phyloP scores from a whole-genome alignment of 1,140 invertebrate genomes.

The Lasioglossum albipes region DNA sequence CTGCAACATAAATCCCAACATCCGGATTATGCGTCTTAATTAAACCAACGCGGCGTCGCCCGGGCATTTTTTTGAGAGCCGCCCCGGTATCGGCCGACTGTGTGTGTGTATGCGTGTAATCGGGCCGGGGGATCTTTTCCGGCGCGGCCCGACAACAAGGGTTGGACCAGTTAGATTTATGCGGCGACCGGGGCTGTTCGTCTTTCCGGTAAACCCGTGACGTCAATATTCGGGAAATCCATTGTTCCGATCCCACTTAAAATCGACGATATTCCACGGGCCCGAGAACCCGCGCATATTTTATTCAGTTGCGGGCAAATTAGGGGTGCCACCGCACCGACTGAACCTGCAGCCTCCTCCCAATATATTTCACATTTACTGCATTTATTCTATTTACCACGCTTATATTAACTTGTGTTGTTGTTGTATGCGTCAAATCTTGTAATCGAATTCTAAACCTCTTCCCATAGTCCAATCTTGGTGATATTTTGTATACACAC shows the following conservation, averaged over 20 bases:
- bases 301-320: not conserved
- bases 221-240: constrained; percentile 1
- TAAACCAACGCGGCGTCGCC: constrained; percentile 42
- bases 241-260: not conserved
- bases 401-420: too few species aligned
- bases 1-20: constrained; percentile 79
- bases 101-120: too few species aligned
- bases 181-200: not conserved
- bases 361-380: too few species aligned
- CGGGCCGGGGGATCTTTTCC: constrained; percentile 28
- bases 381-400: too few species aligned
- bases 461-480: too few species aligned
- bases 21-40: constrained; percentile 52
- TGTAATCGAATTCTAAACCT: too few species aligned
- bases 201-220: not conserved
- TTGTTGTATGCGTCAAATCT: too few species aligned
- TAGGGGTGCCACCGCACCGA: too few species aligned
- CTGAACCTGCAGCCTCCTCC: too few species aligned
- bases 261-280: not conserved
- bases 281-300: too few species aligned
- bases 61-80: constrained; percentile 30
- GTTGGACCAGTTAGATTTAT: constrained; percentile 28
- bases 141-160: not conserved
- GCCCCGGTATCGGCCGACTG: constrained; percentile 23
- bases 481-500: too few species aligned